phyloP scores from a whole-genome alignment of 2,888 invertebrate species.

The Cinara cedri region DNA sequence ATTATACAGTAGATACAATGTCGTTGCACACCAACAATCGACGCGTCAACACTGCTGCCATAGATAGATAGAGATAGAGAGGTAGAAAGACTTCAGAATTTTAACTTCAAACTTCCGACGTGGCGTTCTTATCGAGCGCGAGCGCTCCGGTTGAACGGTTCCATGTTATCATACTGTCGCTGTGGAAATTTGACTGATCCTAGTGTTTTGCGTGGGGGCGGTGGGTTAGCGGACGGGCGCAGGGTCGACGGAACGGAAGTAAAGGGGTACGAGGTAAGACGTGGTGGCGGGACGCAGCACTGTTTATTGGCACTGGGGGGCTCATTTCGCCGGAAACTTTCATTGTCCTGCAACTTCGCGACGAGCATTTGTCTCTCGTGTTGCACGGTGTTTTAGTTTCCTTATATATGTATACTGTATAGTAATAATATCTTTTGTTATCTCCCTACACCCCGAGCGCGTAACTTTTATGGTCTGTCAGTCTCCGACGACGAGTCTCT shows the following conservation, averaged over 20 bases:
- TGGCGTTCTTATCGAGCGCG: conserved; percentile 2
- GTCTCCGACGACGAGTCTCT: conserved; percentile 34
- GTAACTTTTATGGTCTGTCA: conserved; percentile 42
- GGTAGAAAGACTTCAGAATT: not conserved
- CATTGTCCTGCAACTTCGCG: conserved; percentile 43
- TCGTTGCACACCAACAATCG: not conserved
- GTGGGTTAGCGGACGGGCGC: not conserved
- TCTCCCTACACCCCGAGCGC: not conserved
- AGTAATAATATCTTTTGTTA: conserved; percentile 45
- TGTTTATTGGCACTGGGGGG: conserved; percentile 41
- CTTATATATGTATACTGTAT: too few relatives aligned
- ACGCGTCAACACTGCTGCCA: not conserved
- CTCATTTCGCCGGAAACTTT: conserved; percentile 49
- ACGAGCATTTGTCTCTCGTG: conserved; percentile 50
- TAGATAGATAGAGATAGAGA: too few relatives aligned
- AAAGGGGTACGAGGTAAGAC: not conserved
- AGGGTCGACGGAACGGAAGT: not conserved
- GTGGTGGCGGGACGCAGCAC: not conserved
- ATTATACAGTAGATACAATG: not conserved
- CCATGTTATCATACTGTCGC: conserved; percentile 19
- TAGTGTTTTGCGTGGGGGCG: not conserved
- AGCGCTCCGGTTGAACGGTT: not conserved
- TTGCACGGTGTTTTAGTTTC: conserved; percentile 38
- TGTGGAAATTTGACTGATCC: conserved; percentile 17
- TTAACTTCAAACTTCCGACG: conserved; percentile 25